phyloP scores from a whole-genome alignment of 2,888 invertebrate genomes.

The Orchesella flavescens region DNA sequence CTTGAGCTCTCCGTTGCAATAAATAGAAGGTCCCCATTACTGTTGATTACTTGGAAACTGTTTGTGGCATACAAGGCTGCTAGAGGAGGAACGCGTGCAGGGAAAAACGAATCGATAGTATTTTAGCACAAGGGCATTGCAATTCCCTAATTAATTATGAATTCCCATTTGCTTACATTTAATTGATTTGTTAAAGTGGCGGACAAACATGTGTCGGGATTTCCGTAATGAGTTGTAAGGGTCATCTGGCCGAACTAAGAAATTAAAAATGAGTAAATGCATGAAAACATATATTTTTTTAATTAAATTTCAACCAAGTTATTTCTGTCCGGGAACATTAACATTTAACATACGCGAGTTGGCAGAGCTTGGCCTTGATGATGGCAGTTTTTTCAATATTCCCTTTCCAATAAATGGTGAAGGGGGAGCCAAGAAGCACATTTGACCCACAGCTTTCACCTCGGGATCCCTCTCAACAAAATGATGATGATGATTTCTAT shows the following conservation, averaged over 20 bases:
- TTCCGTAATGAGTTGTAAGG: slow-evolving; percentile 54
- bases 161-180: slow-evolving; percentile 53
- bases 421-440: slow-evolving; percentile 55
- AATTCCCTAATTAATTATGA: neutral
- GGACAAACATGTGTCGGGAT: slow-evolving; percentile 64
- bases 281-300: neutral
- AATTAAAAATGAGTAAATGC: neutral
- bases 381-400: slow-evolving; percentile 37
- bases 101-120: neutral
- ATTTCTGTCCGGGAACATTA: neutral
- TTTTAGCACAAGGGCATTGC: neutral
- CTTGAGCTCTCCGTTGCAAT: slow-evolving; percentile 60
- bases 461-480: slow-evolving; percentile 46
- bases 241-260: slow-evolving; percentile 38
- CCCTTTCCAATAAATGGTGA: slow-evolving; percentile 45
- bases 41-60: slow-evolving; percentile 67
- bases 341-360: slow-evolving; percentile 28
- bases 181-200: slow-evolving; percentile 59
- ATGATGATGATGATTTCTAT: slow-evolving; percentile 23
- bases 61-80: slow-evolving; percentile 54
- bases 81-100: no score
- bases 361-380: slow-evolving; percentile 26
- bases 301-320: neutral
- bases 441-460: slow-evolving; percentile 52
- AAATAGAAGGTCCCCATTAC: slow-evolving; percentile 64